Base-by-base conservation (phyloP, 2,888 invertebrate species). In the Amorpha juglandis region DNA sequence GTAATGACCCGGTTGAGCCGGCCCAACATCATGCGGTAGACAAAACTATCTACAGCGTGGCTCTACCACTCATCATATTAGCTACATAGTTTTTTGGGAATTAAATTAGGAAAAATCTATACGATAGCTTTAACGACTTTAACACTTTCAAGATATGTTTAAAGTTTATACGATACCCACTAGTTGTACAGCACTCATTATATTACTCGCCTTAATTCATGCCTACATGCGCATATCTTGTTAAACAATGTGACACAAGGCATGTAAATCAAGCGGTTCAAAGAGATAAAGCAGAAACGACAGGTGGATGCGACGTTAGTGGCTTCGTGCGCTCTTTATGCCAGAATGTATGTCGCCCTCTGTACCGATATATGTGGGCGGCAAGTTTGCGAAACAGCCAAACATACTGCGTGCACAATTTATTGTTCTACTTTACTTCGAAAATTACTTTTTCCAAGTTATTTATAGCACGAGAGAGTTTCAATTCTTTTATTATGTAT, bases 361-460 rank as follows among this genome's bases (percentile, higher is more conserved):
- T 70, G 72, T 75, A 71, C 73, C 74, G 73, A 79, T 70, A 76
- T 83, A 82, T 80, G 82, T 75, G 78, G 74, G 75, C 73, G 73
- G 78, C 75, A 80, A 81, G 81, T 80, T 79, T 75, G 70, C 71
- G 71, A 77, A 81, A 81, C 82, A 78, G 78, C 74, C 73, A 77
- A n/a, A 77, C 74, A 77, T 81, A 78, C 74, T 81, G 79, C 78
- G 67, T 74, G 74, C 69, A 73, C 76, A 74, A 82, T 85, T 84
- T 84, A 87, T 83, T 80, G 78, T 78, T 78, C 78, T 78, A 78
- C 74, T 82, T 79, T 79, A 72, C 73, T 67, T 68, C 64, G 58
- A 68, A 77, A 75, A 75, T 76, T 73, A 75, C 73, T 74, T 75
- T 77, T 74, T 69, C 69, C 67, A 72, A 71, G 67, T 21, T 48